Percentiles rank a stretch among this genome's conserved stretches.
These are phyloP conservation scores for Calliphora vicina DNA, from an alignment of 1,140 invertebrate species.

Conservation along the genomic window DNA sequence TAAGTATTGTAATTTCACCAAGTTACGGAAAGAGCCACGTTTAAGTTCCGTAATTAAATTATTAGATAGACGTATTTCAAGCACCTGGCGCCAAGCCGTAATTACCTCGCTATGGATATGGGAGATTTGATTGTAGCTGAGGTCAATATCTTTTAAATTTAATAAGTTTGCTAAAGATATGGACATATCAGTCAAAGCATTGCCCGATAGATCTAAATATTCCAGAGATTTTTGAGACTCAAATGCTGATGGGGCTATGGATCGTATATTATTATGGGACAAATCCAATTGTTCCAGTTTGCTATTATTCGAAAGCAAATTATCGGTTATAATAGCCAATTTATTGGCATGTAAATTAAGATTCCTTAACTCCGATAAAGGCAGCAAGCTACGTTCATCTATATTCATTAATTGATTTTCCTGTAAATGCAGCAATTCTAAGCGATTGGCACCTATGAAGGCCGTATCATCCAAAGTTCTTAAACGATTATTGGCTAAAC, in stretches of 20 bases:
- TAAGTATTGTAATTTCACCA: constrained; percentile 75
- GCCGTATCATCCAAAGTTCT: constrained; percentile 73
- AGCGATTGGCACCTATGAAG: constrained; percentile 73
- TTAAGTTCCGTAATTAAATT: constrained; percentile 79
- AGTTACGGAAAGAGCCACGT: constrained; percentile 75
- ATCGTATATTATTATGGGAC: constrained; percentile 78
- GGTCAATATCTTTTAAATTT: constrained; percentile 74
- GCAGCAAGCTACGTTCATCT: constrained; percentile 72
- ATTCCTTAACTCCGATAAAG: constrained; percentile 71
- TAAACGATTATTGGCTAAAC: constrained; percentile 81
- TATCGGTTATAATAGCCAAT: constrained; percentile 74
- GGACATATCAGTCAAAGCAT: constrained; percentile 77
- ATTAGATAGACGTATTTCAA: constrained; percentile 73
- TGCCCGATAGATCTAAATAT: constrained; percentile 80
- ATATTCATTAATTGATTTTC: constrained; percentile 78
- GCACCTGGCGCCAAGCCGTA: constrained; percentile 71
- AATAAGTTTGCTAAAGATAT: constrained; percentile 73
- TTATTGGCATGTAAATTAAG: constrained; percentile 80
- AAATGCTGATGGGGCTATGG: constrained; percentile 72
- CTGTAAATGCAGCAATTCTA: constrained; percentile 79
- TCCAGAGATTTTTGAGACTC: constrained; percentile 73
- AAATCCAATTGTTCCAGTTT: constrained; percentile 75
- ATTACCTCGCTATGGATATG: constrained; percentile 73
- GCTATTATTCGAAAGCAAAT: constrained; percentile 72
- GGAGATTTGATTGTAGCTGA: constrained; percentile 83